These are phyloP conservation scores for Aphidius gifuensis DNA, from an alignment of 1,140 invertebrate genomes.

Conservation along the genomic window DNA sequence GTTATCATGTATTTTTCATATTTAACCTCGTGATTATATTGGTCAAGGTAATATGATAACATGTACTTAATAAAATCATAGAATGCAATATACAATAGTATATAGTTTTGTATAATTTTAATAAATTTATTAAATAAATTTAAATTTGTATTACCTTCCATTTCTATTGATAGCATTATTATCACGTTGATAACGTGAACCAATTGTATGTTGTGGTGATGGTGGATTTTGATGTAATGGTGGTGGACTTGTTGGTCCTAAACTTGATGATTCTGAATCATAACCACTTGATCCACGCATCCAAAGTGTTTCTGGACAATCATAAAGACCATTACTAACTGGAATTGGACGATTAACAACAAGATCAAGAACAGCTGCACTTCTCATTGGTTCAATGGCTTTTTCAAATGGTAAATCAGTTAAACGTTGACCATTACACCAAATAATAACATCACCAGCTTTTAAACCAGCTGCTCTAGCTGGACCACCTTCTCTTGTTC, in stretches of 20 bases:
- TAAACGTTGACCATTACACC: conserved; percentile 73
- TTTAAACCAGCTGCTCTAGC: conserved; percentile 82
- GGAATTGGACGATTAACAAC: conserved; percentile 46
- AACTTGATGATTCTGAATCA: conserved; percentile 48
- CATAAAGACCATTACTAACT: conserved; percentile 43
- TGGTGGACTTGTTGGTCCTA: conserved; percentile 38
- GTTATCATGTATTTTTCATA: no score
- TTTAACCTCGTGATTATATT: no score
- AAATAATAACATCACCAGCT: conserved; percentile 88
- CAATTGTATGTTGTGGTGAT: conserved; percentile 35
- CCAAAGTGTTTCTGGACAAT: conserved; percentile 47
- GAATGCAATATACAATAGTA: no score
- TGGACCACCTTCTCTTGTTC: conserved; percentile 84
- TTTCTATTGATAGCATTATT: conserved; percentile 37
- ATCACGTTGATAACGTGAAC: conserved; percentile 29
- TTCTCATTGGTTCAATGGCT: conserved; percentile 51
- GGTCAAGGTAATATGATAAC: no score
- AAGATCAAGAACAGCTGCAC: conserved; percentile 45
- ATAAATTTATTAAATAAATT: no score
- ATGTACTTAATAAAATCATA: no score
- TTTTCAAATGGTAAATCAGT: conserved; percentile 50
- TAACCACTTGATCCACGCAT: conserved; percentile 50
- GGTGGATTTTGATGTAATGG: conserved; percentile 34
- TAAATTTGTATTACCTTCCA: conserved; percentile 31
- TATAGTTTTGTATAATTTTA: no score